Base-by-base conservation (phyloP, 2,797 vertebrate genomes). In the Schizopygopsis malacanthus region DNA sequence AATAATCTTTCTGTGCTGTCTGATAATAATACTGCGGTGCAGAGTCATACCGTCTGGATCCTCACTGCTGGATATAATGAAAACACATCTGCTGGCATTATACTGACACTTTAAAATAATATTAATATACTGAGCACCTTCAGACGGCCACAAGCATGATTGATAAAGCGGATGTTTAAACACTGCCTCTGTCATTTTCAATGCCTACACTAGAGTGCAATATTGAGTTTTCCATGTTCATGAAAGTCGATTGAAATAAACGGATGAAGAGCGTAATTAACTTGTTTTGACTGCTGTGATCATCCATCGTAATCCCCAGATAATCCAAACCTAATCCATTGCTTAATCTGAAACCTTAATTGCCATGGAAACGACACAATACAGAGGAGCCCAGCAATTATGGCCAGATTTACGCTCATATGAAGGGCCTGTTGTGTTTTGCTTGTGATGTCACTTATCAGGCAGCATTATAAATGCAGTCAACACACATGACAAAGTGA, bases 261-360 rank as follows among this genome's bases (percentile, higher is more conserved):
- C 12, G 75, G 59, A 82, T 67, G 54, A 70, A 67, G 41, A 87
- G 69, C 70, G 25, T 85, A 87, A 88, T 87, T 81, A 85, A 87
- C 41, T 79, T 56, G 59, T 79, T 88, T 87, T 80, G 63, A 88
- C 80, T 82, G 83, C 72, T 70, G 43, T 45, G 59, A 90, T 85
- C 79, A 79, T 86, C 89, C 84, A 75, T 86, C 61, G 84, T 86
- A 88, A 87, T 87, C 87, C 87, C 70, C 25, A 79, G 43, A 76
- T 87, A 88, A 90, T 87, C 81, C 78, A 69, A 39, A 2, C 75
- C 69, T 90, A 87, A 89, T 87, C 85, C 80, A 78, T 83, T 81
- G 63, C 71, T 77, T 83, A 87, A 86, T 90, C 69, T 87, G 45
- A 86, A 90, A 77, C 59, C 59, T 88, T 82, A 87, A 90, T 88